phyloP scores from a whole-genome alignment of 2,797 vertebrate genomes.

The Graptemys geographica region DNA sequence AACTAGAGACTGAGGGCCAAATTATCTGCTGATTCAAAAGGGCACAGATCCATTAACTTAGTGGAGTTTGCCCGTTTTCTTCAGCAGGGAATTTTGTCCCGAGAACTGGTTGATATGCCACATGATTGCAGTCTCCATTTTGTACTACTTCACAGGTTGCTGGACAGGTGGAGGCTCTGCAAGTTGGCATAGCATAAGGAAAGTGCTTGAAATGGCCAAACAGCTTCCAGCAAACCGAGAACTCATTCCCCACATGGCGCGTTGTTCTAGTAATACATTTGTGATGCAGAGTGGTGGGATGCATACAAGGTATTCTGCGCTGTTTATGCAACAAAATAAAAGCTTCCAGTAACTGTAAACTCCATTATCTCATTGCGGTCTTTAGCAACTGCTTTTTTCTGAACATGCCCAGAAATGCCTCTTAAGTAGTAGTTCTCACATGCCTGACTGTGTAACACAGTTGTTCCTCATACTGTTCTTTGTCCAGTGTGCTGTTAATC shows the following conservation, averaged over 20 bases:
- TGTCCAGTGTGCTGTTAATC: not conserved
- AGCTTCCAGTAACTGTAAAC: not conserved
- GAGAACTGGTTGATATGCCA: not conserved
- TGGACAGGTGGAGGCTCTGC: not conserved
- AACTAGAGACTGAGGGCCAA: slow-evolving; percentile 26
- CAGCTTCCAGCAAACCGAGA: not conserved
- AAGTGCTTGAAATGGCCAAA: not conserved
- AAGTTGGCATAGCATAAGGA: not conserved
- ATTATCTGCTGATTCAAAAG: slow-evolving; percentile 4
- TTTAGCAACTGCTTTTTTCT: not conserved
- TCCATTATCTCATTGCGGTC: not conserved
- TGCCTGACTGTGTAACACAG: not conserved
- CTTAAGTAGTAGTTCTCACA: not conserved
- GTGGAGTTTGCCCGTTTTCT: not conserved
- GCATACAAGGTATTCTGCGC: not conserved
- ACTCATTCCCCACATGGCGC: not conserved
- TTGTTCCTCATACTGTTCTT: not conserved
- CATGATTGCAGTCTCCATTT: not conserved
- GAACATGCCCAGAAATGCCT: not conserved
- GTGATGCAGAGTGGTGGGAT: not conserved
- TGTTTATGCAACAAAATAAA: not conserved
- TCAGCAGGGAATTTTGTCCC: not conserved
- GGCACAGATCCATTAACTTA: not conserved
- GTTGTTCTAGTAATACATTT: not conserved
- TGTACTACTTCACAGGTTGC: not conserved